Base-by-base conservation (phyloP, 2,888 invertebrate species). In the Eulithis prunata region DNA sequence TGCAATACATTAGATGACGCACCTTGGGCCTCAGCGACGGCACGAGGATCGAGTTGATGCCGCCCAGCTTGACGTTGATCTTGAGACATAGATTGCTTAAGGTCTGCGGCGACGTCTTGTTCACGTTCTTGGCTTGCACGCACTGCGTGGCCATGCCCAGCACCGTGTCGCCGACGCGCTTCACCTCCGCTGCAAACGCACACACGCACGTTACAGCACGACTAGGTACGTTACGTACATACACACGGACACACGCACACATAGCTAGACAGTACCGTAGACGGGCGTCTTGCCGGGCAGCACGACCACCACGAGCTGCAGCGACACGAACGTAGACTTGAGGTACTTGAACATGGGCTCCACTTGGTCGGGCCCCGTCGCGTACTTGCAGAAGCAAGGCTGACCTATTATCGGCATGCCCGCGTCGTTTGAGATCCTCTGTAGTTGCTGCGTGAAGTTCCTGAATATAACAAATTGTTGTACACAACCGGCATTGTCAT, bases 391-490 rank as follows among this genome's bases (percentile, higher is more conserved):
- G 94, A 99, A 99, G 88, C 99, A 99, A 6, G 98, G 98, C 86
- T 98, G 99, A 1, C 99, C 99, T 78, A 99, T 97, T 66, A 99
- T 99, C 4, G 99, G 99, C 99, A 99, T 99, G 53, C 99, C 99
- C 43, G 99, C 99, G 89, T 99, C 99, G 84, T 99, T 99, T 66
- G 99, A 99, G 85, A 99, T 99, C 90, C 99, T 98, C 89, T 99
- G 99, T 66, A 99, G 94, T 89, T 99, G 99, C 84, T 98, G 97
- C 0, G 99, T 99, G 87, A 99, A 99, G 84, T 97, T 97, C 63
- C 99, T 95, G 84, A 3, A 38, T 38, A 53, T 38, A 12, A 32
- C 10, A 8, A 41, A 0, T 41, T 41, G 41, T 41, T 41, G 41
- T 41, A 10, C 10, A 41, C 1, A 6, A 41, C 8, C 10, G 8